These are phyloP conservation scores for Montipora capitata DNA, from an alignment of 92 coral and sea anemone species.

Conservation along the genomic window DNA sequence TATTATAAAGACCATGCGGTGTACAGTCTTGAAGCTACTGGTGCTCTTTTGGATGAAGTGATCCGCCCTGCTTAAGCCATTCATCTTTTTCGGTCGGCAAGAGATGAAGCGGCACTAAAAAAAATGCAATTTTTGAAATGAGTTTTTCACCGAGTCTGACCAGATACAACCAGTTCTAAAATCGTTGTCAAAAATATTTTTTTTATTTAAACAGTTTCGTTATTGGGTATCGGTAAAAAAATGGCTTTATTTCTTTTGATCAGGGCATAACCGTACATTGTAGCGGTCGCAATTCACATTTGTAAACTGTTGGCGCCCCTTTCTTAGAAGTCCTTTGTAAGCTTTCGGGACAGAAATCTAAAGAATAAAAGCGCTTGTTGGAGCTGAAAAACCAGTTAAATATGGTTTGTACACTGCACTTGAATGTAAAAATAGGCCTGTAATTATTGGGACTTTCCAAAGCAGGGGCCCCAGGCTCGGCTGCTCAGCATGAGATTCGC, in stretches of 20 bases:
- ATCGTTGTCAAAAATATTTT: not conserved
- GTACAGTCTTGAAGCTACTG: constrained; percentile 54
- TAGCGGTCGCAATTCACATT: constrained; percentile 6
- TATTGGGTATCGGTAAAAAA: constrained; percentile 4
- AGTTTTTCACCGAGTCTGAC: not conserved
- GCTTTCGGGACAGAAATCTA: constrained; percentile 3
- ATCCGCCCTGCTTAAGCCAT: not conserved
- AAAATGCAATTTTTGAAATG: constrained; percentile 17
- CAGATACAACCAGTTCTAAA: not conserved
- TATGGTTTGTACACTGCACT: constrained; percentile 14
- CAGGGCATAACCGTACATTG: constrained; percentile 1
- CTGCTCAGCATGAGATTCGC: too few relatives aligned
- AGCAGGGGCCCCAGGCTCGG: too few relatives aligned
- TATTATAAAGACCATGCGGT: constrained; percentile 52
- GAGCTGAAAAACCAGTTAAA: constrained; percentile 11
- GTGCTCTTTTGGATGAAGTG: constrained; percentile 53
- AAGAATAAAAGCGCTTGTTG: not conserved
- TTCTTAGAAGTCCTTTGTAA: constrained; percentile 3
- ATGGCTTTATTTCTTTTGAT: constrained; percentile 15
- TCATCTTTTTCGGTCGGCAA: not conserved
- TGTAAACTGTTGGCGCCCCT: constrained; percentile 14
- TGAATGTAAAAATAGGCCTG: constrained; percentile 5
- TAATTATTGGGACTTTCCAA: too few relatives aligned
- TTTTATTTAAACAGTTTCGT: constrained; percentile 6
- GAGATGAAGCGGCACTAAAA: constrained; percentile 7